These are phyloP conservation scores for Achroia grisella DNA, from an alignment of 1,140 invertebrate species.

Conservation along the genomic window DNA sequence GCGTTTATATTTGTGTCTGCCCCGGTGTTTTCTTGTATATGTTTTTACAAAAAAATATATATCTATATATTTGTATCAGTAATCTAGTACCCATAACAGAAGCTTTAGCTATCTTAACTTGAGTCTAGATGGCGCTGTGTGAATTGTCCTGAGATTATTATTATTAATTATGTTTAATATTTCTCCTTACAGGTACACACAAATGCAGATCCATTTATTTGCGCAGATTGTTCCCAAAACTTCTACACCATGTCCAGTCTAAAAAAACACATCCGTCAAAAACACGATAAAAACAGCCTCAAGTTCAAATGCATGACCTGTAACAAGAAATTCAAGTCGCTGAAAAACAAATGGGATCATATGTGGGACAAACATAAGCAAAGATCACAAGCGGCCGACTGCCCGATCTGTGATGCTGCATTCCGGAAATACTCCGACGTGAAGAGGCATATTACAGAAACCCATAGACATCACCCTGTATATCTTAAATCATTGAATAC, in stretches of 20 bases:
- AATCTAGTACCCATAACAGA: no score
- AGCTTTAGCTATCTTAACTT: no score
- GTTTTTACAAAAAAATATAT: no score
- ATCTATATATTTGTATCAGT: no score
- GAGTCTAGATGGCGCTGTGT: no score
- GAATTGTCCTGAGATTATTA: no score
- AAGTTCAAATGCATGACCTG: not conserved
- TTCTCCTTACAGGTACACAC: not conserved
- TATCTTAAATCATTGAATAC: no score
- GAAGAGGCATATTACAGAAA: not conserved
- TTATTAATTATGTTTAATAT: not conserved
- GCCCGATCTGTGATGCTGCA: not conserved
- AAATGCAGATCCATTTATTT: not conserved
- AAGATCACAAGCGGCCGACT: not conserved
- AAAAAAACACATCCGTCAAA: not conserved
- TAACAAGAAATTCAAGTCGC: not conserved
- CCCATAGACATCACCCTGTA: no score
- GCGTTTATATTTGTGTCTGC: not conserved
- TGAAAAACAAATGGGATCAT: not conserved
- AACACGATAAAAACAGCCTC: not conserved
- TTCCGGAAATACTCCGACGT: not conserved
- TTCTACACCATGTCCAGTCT: not conserved
- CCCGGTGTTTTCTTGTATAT: not conserved
- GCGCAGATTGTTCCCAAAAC: not conserved
- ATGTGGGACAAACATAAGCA: not conserved